Base-by-base conservation (phyloP, 2,113 vertebrate species). In the Phalacrocorax aristotelis region DNA sequence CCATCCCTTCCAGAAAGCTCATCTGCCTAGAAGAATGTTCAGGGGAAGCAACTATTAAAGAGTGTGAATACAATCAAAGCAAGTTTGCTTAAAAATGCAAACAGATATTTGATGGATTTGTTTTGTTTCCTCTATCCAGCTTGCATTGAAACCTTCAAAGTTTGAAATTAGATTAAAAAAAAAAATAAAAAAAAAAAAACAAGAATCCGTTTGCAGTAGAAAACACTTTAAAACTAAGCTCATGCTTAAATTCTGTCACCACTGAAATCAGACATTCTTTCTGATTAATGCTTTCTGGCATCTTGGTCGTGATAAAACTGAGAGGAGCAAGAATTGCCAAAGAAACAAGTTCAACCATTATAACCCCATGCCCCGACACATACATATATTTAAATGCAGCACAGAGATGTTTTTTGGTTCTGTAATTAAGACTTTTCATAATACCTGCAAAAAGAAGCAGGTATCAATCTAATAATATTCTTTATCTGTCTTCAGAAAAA, bases 11-110 rank as follows among this genome's bases (percentile, higher is more conserved):
- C 61, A 87, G 48, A 91, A 92, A 76, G 5, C 19, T 94, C 74
- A 69, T 54, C 60, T 65, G 20, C 27, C 49, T 58, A 52, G 40
- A 96, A 92, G 32, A 82, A 54, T 70, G 46, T 69, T 93, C 49
- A 77, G 22, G 22, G 27, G 22, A 83, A 79, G 36, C 2, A 95
- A 95, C 80, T 57, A 84, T 46, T 64, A 69, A 52, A 62, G 19
- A 51, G 2, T 32, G 7, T 15, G 7, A 94, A 61, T 23, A 66
- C 13, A 84, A 84, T 51, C 65, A 82, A 87, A 76, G n/a, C 15
- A 87, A 87, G 52, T 80, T 89, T 87, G 40, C 22, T 87, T 90
- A 32, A 90, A 92, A 64, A 84, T 49, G 20, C 44, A 62, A 88
- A 89, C 22, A 42, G 30, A 30, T 87, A 54, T 54, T 42, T 51